Evolutionary conservation across 1,140 invertebrate genomes (phyloP).

Genomic region (Zaprionus camerounensis): DNA sequence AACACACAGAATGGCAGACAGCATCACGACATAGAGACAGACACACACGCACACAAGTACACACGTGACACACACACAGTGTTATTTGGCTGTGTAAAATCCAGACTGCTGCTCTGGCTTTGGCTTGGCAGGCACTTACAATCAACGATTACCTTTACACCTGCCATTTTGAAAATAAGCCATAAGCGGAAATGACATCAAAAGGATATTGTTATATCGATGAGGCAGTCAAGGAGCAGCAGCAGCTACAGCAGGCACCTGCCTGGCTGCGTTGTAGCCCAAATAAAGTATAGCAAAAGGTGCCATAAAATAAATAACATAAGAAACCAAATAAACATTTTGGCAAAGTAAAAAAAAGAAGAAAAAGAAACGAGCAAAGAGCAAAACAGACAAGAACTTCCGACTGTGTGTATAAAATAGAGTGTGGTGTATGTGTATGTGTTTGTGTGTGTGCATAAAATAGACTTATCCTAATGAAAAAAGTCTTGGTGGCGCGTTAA

Average conservation of each 20-base stretch:
- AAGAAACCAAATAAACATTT: slow-evolving; percentile 82
- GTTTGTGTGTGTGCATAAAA: slow-evolving; percentile 70
- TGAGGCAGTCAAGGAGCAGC: slow-evolving; percentile 52
- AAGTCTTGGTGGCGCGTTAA: slow-evolving; percentile 80
- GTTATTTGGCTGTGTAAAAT: slow-evolving; percentile 66
- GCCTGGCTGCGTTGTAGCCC: background rate
- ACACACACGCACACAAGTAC: slow-evolving; percentile 6
- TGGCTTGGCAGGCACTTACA: slow-evolving; percentile 69
- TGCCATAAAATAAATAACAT: slow-evolving; percentile 83
- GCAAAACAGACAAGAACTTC: slow-evolving; percentile 36
- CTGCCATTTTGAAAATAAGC: slow-evolving; percentile 83
- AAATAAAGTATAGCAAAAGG: slow-evolving; percentile 80
- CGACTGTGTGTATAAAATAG: slow-evolving; percentile 29
- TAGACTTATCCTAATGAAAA: slow-evolving; percentile 83
- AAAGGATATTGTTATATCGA: slow-evolving; percentile 83
- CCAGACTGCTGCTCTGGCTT: slow-evolving; percentile 54
- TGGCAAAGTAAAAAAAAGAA: slow-evolving; percentile 59
- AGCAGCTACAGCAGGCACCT: slow-evolving; percentile 4
- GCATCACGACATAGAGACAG: background rate
- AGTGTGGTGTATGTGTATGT: slow-evolving; percentile 21
- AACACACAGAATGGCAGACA: slow-evolving; percentile 44
- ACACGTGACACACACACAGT: slow-evolving; percentile 24
- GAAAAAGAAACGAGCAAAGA: slow-evolving; percentile 32
- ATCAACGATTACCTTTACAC: slow-evolving; percentile 83
- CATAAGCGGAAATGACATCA: slow-evolving; percentile 83